Conservation (phyloP, 1,140 invertebrate genomes). For the Agrilus planipennis region DNA sequence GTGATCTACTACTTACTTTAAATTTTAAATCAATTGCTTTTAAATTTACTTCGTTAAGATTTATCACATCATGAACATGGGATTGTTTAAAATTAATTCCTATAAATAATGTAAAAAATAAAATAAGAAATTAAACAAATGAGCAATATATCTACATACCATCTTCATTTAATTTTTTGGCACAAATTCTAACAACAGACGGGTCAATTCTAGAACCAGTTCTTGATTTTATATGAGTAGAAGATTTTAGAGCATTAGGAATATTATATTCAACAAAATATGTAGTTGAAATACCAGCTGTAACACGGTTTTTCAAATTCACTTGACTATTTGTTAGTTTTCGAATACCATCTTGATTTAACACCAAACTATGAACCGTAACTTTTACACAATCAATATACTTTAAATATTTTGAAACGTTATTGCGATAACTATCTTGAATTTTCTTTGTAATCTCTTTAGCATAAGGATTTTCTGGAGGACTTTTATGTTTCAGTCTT, state of each 20-base stretch:
- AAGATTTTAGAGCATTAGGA: slow-evolving; percentile 17
- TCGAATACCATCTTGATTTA: slow-evolving; percentile 22
- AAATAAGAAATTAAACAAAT: too few species aligned
- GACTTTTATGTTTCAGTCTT: too few species aligned
- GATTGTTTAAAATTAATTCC: slow-evolving; percentile 24
- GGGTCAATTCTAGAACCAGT: slow-evolving; percentile 20
- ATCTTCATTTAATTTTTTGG: slow-evolving; percentile 16
- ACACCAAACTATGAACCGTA: slow-evolving; percentile 20
- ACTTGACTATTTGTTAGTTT: slow-evolving; percentile 14
- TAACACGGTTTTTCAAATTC: slow-evolving; percentile 10
- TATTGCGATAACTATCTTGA: too few species aligned
- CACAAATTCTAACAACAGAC: slow-evolving; percentile 24
- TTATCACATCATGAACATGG: slow-evolving; percentile 22
- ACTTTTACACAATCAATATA: slow-evolving; percentile 25
- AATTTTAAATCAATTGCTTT: slow-evolving; percentile 21
- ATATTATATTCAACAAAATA: slow-evolving; percentile 30
- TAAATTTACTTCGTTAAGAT: slow-evolving; percentile 19
- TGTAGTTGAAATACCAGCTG: slow-evolving; percentile 14
- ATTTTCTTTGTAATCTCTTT: too few species aligned
- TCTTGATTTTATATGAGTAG: slow-evolving; percentile 17
- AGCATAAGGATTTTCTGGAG: too few species aligned
- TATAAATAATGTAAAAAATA: too few species aligned
- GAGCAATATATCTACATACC: slow-evolving; percentile 4
- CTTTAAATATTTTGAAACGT: slow-evolving; percentile 20
- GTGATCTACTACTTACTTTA: slow-evolving; percentile 20